Percentiles rank a stretch among this genome's conserved stretches.
These are phyloP conservation scores for Mola mola DNA, from an alignment of 2,113 vertebrate species.

Conservation along the genomic window DNA sequence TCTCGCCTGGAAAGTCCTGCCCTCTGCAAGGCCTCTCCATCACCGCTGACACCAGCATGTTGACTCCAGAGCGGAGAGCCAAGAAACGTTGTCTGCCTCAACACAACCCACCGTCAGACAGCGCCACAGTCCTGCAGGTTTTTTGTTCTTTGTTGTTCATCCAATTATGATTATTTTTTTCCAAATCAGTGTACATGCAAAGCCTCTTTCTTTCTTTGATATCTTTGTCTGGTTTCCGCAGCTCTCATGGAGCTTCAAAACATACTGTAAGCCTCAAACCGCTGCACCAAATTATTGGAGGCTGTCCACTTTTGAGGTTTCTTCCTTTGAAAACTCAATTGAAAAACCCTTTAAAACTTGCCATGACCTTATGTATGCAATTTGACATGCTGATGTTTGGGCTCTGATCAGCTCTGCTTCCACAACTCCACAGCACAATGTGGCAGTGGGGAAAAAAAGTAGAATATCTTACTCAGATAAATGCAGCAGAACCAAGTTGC, in stretches of 20 bases:
- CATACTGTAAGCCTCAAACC: background rate
- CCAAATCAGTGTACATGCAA: conserved; percentile 5
- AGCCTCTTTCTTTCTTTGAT: conserved; percentile 10
- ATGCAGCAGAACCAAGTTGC: too few species aligned
- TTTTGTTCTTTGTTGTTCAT: conserved; percentile 1
- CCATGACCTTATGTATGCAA: conserved; percentile 2
- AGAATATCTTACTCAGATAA: too few species aligned
- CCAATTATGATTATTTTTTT: background rate
- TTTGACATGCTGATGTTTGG: background rate
- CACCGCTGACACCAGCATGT: conserved; percentile 53
- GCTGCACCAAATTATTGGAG: conserved; percentile 15
- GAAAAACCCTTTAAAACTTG: background rate
- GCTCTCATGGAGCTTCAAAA: conserved; percentile 1
- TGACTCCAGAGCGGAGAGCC: conserved; percentile 42
- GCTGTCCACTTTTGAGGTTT: conserved; percentile 12
- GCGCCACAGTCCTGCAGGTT: conserved; percentile 26
- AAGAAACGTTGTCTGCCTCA: conserved; percentile 51
- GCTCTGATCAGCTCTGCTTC: background rate
- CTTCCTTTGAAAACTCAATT: conserved; percentile 12
- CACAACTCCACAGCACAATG: background rate
- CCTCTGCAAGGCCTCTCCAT: conserved; percentile 63
- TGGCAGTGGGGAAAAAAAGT: background rate
- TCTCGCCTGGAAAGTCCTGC: conserved; percentile 59
- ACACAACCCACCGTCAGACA: conserved; percentile 52
- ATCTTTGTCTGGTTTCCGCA: conserved; percentile 17